Conservation (phyloP, 1,140 invertebrate species). For the Zaprionus africanus region DNA sequence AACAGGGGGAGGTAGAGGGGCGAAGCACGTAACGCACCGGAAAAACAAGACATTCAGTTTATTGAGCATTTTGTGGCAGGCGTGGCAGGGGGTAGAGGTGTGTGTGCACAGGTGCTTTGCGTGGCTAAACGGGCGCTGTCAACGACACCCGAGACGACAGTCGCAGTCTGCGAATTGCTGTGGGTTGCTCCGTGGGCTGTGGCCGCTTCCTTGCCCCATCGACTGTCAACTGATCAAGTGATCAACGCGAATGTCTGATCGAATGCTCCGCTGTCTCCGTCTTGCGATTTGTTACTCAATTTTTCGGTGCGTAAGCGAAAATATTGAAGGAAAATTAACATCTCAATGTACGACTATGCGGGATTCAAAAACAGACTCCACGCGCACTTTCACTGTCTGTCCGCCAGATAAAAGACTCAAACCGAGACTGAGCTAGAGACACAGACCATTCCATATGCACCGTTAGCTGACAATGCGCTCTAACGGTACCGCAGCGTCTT, state of each 20-base stretch:
- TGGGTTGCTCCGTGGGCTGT: conserved; percentile 21
- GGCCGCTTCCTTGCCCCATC: conserved; percentile 34
- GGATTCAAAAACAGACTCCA: conserved; percentile 15
- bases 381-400: conserved; percentile 65
- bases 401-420: conserved; percentile 1
- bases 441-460: conserved; percentile 19
- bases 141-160: conserved; percentile 32
- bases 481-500: conserved; percentile 36
- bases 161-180: background rate
- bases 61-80: conserved; percentile 62
- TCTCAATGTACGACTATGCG: conserved; percentile 55
- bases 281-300: conserved; percentile 59
- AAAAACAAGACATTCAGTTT: conserved; percentile 79
- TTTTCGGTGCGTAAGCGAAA: conserved; percentile 43
- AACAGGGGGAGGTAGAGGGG: background rate
- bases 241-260: conserved; percentile 12
- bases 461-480: conserved; percentile 51
- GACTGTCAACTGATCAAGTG: conserved; percentile 27
- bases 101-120: background rate
- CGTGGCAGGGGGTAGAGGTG: too few species aligned
- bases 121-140: conserved; percentile 28
- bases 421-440: background rate
- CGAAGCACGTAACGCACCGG: conserved; percentile 68
- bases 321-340: conserved; percentile 64
- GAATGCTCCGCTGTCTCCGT: conserved; percentile 6